Percentiles rank a stretch among this genome's conserved stretches.
Evolutionary conservation across 2,113 vertebrate species (phyloP).

Genomic region (Thunnus thynnus): DNA sequence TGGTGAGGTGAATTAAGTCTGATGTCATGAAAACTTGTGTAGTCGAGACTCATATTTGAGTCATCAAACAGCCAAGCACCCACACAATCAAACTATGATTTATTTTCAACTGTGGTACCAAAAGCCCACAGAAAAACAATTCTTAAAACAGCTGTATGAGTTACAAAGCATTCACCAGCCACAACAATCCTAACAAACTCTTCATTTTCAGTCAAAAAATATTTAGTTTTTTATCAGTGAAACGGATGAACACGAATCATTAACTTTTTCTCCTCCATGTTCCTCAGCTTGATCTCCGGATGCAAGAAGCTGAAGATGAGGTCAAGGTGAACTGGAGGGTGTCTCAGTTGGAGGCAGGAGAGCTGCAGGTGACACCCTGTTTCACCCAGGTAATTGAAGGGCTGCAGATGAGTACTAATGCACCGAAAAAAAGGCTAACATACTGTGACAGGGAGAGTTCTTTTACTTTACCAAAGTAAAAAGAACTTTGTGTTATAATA

Average conservation of each 20-base stretch:
- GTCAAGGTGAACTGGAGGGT: conserved; percentile 89
- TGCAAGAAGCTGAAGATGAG: conserved; percentile 87
- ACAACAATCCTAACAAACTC: neutral
- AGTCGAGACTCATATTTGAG: neutral
- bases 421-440: neutral
- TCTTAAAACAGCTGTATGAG: neutral
- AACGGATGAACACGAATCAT: neutral
- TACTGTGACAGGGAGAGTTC: neutral
- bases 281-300: conserved; percentile 89
- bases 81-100: no score
- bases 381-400: conserved; percentile 73
- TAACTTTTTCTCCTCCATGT: conserved; percentile 17
- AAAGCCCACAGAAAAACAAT: neutral
- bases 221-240: neutral
- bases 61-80: neutral
- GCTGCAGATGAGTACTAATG: neutral
- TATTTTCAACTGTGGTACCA: no score
- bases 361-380: conserved; percentile 75
- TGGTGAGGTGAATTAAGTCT: neutral
- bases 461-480: neutral
- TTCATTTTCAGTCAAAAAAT: neutral
- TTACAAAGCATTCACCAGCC: neutral
- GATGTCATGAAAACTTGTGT: neutral
- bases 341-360: conserved; percentile 64
- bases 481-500: neutral